Percentiles rank a stretch among this genome's conserved stretches.
These are phyloP conservation scores for Mallotus villosus DNA, from an alignment of 2,797 vertebrate species.

Conservation along the genomic window DNA sequence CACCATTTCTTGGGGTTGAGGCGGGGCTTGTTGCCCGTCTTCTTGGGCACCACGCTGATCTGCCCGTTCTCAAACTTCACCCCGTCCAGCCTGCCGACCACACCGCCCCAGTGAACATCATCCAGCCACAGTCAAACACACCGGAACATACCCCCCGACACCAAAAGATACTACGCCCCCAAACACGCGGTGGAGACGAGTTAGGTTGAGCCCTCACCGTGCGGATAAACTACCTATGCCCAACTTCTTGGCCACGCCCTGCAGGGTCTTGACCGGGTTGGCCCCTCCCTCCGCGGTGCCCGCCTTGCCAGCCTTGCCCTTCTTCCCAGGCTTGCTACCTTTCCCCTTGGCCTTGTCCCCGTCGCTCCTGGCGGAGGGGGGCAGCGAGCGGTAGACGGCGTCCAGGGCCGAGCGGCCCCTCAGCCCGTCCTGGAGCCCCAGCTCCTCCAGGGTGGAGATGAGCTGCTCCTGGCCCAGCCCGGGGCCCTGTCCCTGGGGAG, in stretches of 20 bases:
- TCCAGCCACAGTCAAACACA: neutral
- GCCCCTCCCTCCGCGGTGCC: constrained; percentile 52
- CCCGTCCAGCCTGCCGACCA: constrained; percentile 83
- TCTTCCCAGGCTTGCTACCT: constrained; percentile 74
- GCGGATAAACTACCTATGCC: constrained; percentile 83
- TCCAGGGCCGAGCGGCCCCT: constrained; percentile 83
- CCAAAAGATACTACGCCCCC: neutral
- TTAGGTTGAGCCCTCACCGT: constrained; percentile 74
- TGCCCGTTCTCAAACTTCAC: constrained; percentile 88
- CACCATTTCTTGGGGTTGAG: constrained; percentile 88
- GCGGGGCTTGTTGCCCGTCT: constrained; percentile 82
- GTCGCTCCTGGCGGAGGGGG: constrained; percentile 71
- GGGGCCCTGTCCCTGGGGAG: constrained; percentile 43
- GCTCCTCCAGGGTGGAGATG: constrained; percentile 84
- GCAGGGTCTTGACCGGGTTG: constrained; percentile 88
- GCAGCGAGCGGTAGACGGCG: constrained; percentile 86
- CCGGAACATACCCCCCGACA: neutral
- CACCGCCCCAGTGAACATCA: constrained; percentile 7
- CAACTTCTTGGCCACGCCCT: constrained; percentile 87
- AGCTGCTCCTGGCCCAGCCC: constrained; percentile 77
- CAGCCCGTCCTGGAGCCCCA: constrained; percentile 73
- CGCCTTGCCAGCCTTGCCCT: constrained; percentile 74
- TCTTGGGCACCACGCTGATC: constrained; percentile 83
- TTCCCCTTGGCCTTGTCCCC: constrained; percentile 82
- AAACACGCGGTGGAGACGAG: neutral